phyloP scores from a whole-genome alignment of 2,113 vertebrate species.

The Meriones unguiculatus region DNA sequence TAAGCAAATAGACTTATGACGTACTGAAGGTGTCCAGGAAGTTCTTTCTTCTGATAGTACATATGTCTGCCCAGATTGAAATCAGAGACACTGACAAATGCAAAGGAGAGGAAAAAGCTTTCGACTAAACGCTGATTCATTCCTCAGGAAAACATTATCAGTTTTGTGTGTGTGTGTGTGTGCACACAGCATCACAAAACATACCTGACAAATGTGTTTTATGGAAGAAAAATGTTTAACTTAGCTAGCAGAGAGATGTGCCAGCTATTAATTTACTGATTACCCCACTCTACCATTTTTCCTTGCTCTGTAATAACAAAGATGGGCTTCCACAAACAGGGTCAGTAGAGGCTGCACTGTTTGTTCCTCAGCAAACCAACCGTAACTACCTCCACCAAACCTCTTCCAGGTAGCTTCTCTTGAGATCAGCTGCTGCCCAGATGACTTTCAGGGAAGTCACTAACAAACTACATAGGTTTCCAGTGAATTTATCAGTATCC shows the following conservation, averaged over 20 bases:
- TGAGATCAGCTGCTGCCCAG: not conserved
- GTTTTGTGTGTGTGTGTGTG: not conserved
- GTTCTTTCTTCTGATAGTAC: slow-evolving; percentile 33
- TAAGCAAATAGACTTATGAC: not conserved
- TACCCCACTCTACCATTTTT: not conserved
- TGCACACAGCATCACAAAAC: not conserved
- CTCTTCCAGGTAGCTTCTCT: not conserved
- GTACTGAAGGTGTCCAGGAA: not conserved
- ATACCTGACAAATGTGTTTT: not conserved
- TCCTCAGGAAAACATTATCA: slow-evolving; percentile 51
- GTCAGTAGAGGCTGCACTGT: not conserved
- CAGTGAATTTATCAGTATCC: not conserved
- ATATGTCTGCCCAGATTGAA: slow-evolving; percentile 5
- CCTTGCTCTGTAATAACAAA: not conserved
- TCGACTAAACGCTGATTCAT: slow-evolving; percentile 24
- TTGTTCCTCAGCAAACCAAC: slow-evolving; percentile 24
- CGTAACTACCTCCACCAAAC: not conserved
- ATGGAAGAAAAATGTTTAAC: not conserved
- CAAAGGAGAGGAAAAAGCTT: not conserved
- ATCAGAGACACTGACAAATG: slow-evolving; percentile 41
- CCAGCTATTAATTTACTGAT: not conserved
- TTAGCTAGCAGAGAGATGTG: not conserved
- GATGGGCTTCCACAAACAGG: not conserved
- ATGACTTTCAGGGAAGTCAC: not conserved
- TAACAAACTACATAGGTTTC: not conserved